Evolutionary conservation across 2,113 vertebrate genomes (phyloP).

Genomic region (Oxyura jamaicensis): DNA sequence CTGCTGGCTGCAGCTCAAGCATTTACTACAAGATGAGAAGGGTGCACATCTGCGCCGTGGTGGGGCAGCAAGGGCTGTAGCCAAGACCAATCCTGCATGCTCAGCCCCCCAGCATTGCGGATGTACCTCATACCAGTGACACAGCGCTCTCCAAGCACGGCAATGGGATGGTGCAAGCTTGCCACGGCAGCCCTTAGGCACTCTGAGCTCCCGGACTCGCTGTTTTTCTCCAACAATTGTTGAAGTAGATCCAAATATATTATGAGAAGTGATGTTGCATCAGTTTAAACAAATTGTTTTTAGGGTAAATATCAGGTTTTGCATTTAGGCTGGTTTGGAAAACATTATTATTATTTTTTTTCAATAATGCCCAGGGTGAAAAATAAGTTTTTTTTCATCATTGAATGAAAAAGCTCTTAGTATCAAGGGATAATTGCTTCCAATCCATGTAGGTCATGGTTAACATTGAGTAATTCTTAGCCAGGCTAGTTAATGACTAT

Average conservation of each 20-base stretch:
- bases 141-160: background rate
- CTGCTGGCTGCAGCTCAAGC: background rate
- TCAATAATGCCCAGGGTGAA: background rate
- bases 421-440: conserved; percentile 20
- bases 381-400: background rate
- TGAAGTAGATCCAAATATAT: conserved; percentile 38
- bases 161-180: background rate
- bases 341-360: background rate
- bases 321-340: background rate
- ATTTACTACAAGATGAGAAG: background rate
- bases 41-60: background rate
- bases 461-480: conserved; percentile 45
- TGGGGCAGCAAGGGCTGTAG: background rate
- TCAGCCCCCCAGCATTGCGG: background rate
- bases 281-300: conserved; percentile 9
- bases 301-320: background rate
- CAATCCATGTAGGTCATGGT: background rate
- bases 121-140: background rate
- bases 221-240: conserved; percentile 14
- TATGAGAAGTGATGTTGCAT: background rate
- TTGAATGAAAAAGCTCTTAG: conserved; percentile 11
- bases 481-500: conserved; percentile 41
- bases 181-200: background rate
- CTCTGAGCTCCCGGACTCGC: background rate
- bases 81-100: background rate